A percentile compares a stretch with the other conserved stretches of the same genome.
Conservation (phyloP, 2,113 vertebrate species). For the Lampris megalopsis region DNA sequence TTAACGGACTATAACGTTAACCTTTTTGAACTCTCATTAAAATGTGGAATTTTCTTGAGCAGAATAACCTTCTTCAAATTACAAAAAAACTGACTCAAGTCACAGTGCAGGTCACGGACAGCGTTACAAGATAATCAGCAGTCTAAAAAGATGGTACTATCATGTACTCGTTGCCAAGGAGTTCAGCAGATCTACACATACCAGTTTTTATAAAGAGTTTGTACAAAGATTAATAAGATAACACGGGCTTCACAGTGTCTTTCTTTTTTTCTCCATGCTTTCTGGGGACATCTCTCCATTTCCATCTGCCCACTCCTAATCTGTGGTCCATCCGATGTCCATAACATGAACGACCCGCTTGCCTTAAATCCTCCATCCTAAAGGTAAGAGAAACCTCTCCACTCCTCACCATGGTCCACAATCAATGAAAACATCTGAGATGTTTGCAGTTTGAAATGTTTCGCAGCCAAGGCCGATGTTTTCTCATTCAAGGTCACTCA, state of each 20-base stretch:
- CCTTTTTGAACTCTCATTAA: not conserved
- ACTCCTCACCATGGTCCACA: not conserved
- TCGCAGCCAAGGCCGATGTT: not conserved
- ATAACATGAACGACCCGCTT: slow-evolving; percentile 1
- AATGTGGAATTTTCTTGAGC: not conserved
- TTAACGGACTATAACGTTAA: not conserved
- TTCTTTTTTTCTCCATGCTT: slow-evolving; percentile 15
- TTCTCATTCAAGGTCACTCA: slow-evolving; percentile 13
- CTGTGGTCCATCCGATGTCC: not conserved
- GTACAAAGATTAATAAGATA: too few species aligned
- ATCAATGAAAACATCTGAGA: not conserved
- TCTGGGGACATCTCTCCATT: slow-evolving; percentile 11
- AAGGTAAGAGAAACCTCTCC: slow-evolving; percentile 59
- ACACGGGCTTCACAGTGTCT: slow-evolving; percentile 35
- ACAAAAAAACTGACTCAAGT: not conserved
- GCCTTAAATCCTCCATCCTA: not conserved
- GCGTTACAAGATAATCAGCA: not conserved
- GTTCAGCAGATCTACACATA: not conserved
- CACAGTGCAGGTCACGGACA: not conserved
- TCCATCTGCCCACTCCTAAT: not conserved
- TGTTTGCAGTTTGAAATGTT: not conserved
- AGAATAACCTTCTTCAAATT: not conserved
- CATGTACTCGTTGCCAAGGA: not conserved
- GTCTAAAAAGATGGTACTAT: not conserved
- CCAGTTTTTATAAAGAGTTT: not conserved